These are phyloP conservation scores for Abrostola tripartita DNA, from an alignment of 2,888 invertebrate species.

Conservation along the genomic window DNA sequence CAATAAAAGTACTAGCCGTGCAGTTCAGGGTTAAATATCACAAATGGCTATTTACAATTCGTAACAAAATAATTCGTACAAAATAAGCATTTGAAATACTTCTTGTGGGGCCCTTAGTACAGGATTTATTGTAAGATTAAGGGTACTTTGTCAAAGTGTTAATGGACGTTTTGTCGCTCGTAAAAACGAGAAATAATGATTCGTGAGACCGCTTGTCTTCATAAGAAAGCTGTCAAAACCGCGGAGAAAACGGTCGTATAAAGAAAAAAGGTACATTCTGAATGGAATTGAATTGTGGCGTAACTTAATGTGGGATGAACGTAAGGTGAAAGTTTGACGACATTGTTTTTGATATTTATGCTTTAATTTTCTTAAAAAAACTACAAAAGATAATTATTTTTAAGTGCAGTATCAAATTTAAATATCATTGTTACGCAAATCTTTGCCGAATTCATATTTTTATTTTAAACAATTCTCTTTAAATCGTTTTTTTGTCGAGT, in stretches of 20 bases:
- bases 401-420: constrained; percentile 16
- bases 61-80: constrained; percentile 1
- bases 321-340: constrained; percentile 69
- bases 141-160: constrained; percentile 31
- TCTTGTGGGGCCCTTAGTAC: constrained; percentile 41
- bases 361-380: constrained; percentile 23
- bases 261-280: constrained; percentile 47
- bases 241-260: constrained; percentile 51
- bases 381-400: constrained; percentile 49
- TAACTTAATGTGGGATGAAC: constrained; percentile 67
- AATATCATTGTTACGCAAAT: constrained; percentile 21
- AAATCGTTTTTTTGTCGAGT: constrained; percentile 11
- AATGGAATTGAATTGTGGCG: constrained; percentile 62
- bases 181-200: constrained; percentile 51
- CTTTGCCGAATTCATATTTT: not conserved
- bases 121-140: constrained; percentile 34
- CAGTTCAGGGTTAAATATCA: constrained; percentile 19
- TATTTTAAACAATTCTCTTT: not conserved
- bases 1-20: constrained; percentile 16
- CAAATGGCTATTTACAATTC: constrained; percentile 11
- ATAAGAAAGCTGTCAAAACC: constrained; percentile 53
- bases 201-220: constrained; percentile 36
- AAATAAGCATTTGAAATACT: constrained; percentile 22
- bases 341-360: constrained; percentile 59
- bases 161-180: constrained; percentile 42